Evolutionary conservation across 1,140 invertebrate genomes (phyloP).

Genomic region (Andricus grossulariae): DNA sequence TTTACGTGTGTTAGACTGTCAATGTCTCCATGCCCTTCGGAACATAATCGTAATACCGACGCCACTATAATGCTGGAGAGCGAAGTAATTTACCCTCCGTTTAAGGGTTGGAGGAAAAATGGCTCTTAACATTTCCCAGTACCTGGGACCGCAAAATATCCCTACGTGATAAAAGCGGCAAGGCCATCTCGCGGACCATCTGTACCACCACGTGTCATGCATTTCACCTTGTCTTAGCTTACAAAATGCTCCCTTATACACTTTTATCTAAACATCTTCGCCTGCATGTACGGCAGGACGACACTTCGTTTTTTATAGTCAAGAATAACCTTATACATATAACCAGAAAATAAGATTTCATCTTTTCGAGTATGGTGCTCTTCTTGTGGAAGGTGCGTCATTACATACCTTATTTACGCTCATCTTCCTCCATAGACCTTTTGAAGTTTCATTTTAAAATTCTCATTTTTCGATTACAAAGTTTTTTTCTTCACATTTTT

Average conservation of each 20-base stretch:
- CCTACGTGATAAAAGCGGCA: slow-evolving; percentile 36
- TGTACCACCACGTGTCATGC: not conserved
- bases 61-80: not conserved
- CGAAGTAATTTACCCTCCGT: not conserved
- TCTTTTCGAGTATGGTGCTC: not conserved
- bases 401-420: not conserved
- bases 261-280: slow-evolving; percentile 9
- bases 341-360: not conserved
- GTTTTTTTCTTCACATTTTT: no score
- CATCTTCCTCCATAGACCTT: no score
- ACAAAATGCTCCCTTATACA: slow-evolving; percentile 34
- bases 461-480: no score
- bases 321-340: not conserved
- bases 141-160: slow-evolving; percentile 32
- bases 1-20: slow-evolving; percentile 13
- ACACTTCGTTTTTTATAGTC: not conserved
- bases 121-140: slow-evolving; percentile 23
- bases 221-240: slow-evolving; percentile 16
- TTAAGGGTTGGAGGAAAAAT: slow-evolving; percentile 16
- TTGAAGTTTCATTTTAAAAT: no score
- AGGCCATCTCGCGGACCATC: slow-evolving; percentile 32
- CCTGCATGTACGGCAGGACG: not conserved
- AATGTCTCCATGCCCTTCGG: not conserved
- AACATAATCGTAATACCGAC: slow-evolving; percentile 18
- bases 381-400: not conserved